Evolutionary conservation across 92 coral and sea anemone genomes (phyloP), one percentile per base, ranked within the genome.

Genomic region (Phymanthus crucifer): DNA sequence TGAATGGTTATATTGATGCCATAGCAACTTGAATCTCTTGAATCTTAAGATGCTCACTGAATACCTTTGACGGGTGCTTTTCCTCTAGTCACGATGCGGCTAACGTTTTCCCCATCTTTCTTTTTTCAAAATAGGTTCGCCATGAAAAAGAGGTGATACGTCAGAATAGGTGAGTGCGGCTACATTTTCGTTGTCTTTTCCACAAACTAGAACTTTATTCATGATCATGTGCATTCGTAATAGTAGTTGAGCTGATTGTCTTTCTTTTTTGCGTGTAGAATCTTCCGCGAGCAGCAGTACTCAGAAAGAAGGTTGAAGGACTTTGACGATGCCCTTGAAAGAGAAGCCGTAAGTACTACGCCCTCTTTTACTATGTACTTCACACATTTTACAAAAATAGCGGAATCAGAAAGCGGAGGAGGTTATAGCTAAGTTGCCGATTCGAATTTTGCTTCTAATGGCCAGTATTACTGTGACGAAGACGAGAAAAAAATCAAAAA

Each of bases 241-340:
- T 71, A 8, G 37, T 1, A 32, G 8, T 27, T 21, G 18, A 4
- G 11, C 0, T 40, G 9, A 32, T 23, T 0, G 29, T 19, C 7
- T 21, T 18, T 1, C 10, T 76, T 64, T 5, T 7, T 40, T 78
- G 0, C 29, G 3, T 45, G 19, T 69, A 94, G 98, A 80, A 93
- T 93, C 56, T 93, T 90, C 81, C 97, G 99, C 66, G 99, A 95
- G 76, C 92, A 95, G 77, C 99, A 95, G 75, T 95, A 95, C 67
- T 90, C 94, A 34, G 98, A 95, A 78, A 93, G 99, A 78, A 90
- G 99, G 19, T 73, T 93, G 74, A 95, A 93, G 83, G 99, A 95
- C 85, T 95, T 95, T 81, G 96, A 95, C 66, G 98, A 95, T 64
- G 99, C 98, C 1, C 85, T 95, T 21, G 92, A 89, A 23, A 83